These are phyloP conservation scores for Erpetoichthys calabaricus DNA, from an alignment of 2,797 vertebrate genomes.

Conservation along the genomic window DNA sequence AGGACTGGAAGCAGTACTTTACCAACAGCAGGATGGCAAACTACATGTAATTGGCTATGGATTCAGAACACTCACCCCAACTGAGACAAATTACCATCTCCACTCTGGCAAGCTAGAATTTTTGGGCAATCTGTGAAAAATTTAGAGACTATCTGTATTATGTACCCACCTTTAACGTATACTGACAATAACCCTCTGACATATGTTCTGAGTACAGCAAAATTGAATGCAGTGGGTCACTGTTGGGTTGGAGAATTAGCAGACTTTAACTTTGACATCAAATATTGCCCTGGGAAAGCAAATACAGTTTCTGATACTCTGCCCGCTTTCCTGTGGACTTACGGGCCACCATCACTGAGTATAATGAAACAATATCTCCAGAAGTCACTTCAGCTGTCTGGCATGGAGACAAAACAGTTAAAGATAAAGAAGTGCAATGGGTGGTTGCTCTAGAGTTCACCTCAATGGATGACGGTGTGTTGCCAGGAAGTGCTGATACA, in stretches of 20 bases:
- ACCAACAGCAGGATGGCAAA: constrained; percentile 1
- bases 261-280: constrained; percentile 4
- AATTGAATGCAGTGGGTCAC: neutral
- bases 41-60: constrained; percentile 3
- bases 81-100: constrained; percentile 3
- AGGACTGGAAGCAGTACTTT: constrained; percentile 3
- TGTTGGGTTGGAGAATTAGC: constrained; percentile 2
- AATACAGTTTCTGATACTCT: constrained; percentile 1
- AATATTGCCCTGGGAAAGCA: too few relatives aligned
- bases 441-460: too few relatives aligned
- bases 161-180: neutral
- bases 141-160: constrained; percentile 2
- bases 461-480: too few relatives aligned
- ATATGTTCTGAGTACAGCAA: constrained; percentile 1
- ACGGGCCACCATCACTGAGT: too few relatives aligned
- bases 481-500: too few relatives aligned
- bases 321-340: neutral
- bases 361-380: too few relatives aligned
- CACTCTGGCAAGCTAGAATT: too few relatives aligned
- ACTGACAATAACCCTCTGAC: constrained; percentile 6
- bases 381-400: too few relatives aligned
- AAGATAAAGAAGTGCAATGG: too few relatives aligned
- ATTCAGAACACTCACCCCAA: neutral
- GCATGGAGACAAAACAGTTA: too few relatives aligned
- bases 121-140: constrained; percentile 2